Evolutionary conservation across 1,140 invertebrate species (phyloP).

Genomic region (Zaprionus tsacasi): DNA sequence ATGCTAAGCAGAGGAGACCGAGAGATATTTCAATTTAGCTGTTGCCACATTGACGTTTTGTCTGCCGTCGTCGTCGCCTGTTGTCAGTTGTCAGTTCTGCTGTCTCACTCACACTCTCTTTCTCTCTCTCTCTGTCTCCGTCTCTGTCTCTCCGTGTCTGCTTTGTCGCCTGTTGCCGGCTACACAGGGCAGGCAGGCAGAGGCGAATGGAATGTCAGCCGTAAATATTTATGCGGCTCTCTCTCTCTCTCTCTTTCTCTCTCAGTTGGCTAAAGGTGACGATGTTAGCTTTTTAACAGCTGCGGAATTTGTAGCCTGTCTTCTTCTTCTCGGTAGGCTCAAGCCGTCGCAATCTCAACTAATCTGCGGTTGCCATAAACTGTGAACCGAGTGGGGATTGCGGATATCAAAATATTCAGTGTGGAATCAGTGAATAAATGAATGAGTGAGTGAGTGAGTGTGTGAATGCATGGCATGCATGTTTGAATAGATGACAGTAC

Average conservation of each 20-base stretch:
- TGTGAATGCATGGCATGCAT: slow-evolving; percentile 23
- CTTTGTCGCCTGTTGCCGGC: slow-evolving; percentile 34
- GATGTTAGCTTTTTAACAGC: slow-evolving; percentile 81
- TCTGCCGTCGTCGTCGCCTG: slow-evolving; percentile 43
- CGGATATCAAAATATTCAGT: slow-evolving; percentile 56
- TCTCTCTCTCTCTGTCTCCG: neutral
- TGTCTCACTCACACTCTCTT: neutral
- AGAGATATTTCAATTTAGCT: slow-evolving; percentile 81
- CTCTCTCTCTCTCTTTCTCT: slow-evolving; percentile 49
- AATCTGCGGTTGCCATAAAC: slow-evolving; percentile 77
- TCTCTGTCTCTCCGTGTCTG: slow-evolving; percentile 5
- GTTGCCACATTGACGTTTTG: slow-evolving; percentile 78
- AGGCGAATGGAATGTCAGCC: slow-evolving; percentile 56
- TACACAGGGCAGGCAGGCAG: neutral
- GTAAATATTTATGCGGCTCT: slow-evolving; percentile 78
- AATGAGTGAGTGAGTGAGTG: slow-evolving; percentile 45
- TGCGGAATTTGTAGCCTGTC: slow-evolving; percentile 77
- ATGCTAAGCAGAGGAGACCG: slow-evolving; percentile 53
- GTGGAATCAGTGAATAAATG: slow-evolving; percentile 43
- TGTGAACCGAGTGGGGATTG: slow-evolving; percentile 41
- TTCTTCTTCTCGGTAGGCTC: slow-evolving; percentile 20
- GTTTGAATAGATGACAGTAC: slow-evolving; percentile 30
- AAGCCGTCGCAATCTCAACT: slow-evolving; percentile 67
- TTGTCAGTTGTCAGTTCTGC: slow-evolving; percentile 21
- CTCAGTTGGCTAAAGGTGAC: slow-evolving; percentile 68